Evolutionary conservation across 2,888 invertebrate genomes (phyloP).

Genomic region (Drosophila testacea): DNA sequence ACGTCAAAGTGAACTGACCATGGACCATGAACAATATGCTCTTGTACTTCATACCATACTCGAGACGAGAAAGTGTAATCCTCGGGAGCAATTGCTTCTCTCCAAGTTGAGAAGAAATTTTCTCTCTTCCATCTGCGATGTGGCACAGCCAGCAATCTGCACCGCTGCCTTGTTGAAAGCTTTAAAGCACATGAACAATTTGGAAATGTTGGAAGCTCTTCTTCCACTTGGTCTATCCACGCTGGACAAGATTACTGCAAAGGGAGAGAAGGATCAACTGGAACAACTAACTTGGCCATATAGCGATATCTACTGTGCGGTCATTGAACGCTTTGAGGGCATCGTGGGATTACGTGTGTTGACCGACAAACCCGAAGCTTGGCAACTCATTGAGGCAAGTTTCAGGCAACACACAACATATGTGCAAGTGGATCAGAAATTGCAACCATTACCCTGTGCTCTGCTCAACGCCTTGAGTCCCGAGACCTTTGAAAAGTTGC

Average conservation of each 20-base stretch:
- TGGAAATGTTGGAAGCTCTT: slow-evolving; percentile 57
- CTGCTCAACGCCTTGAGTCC: slow-evolving; percentile 76
- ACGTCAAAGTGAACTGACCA: slow-evolving; percentile 87
- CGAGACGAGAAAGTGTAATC: slow-evolving; percentile 32
- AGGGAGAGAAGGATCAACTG: slow-evolving; percentile 40
- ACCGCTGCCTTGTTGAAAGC: slow-evolving; percentile 66
- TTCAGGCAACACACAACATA: slow-evolving; percentile 86
- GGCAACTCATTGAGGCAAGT: slow-evolving; percentile 87
- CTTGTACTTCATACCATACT: slow-evolving; percentile 88
- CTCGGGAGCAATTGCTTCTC: slow-evolving; percentile 73
- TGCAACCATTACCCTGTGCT: slow-evolving; percentile 81
- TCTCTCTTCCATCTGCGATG: slow-evolving; percentile 58
- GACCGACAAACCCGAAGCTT: slow-evolving; percentile 84
- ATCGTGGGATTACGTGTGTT: slow-evolving; percentile 56
- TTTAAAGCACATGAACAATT: slow-evolving; percentile 78
- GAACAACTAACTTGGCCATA: slow-evolving; percentile 86
- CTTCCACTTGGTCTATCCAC: slow-evolving; percentile 66
- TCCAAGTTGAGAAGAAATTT: slow-evolving; percentile 58
- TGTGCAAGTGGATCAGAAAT: slow-evolving; percentile 63
- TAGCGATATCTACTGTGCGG: slow-evolving; percentile 86
- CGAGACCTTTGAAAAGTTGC: slow-evolving; percentile 85
- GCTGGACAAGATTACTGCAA: slow-evolving; percentile 45
- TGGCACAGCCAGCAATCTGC: slow-evolving; percentile 56
- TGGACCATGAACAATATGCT: slow-evolving; percentile 89
- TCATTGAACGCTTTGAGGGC: slow-evolving; percentile 87